Conservation (phyloP, 2,888 invertebrate genomes). For the Chaetogeoica ovagalla region DNA sequence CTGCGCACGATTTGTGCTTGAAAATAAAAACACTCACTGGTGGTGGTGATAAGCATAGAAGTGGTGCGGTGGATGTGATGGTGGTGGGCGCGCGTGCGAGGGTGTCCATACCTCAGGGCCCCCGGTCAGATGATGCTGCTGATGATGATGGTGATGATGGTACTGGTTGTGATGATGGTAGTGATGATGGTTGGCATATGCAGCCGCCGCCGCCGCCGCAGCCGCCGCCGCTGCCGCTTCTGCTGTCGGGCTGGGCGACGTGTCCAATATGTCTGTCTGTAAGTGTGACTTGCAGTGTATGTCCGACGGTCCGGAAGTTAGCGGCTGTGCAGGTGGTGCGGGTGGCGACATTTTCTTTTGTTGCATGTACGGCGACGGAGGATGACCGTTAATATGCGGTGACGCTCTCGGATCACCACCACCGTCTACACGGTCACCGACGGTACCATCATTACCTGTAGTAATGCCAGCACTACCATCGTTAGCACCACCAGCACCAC, state of each 20-base stretch:
- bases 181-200: constrained; percentile 37
- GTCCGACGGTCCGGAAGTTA: constrained; percentile 57
- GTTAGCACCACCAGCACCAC: constrained; percentile 60
- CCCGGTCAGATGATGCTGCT: constrained; percentile 58
- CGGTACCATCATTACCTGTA: constrained; percentile 60
- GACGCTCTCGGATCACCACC: constrained; percentile 55
- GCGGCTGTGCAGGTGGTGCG: constrained; percentile 20
- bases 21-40: constrained; percentile 53
- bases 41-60: constrained; percentile 68
- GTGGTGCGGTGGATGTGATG: constrained; percentile 69
- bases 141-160: constrained; percentile 59
- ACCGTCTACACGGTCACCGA: constrained; percentile 63
- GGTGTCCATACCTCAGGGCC: constrained; percentile 67
- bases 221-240: neutral
- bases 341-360: constrained; percentile 55
- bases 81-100: constrained; percentile 67
- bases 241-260: constrained; percentile 58
- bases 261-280: constrained; percentile 62
- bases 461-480: constrained; percentile 64
- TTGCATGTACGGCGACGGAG: constrained; percentile 52
- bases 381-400: constrained; percentile 55
- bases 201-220: neutral
- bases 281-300: constrained; percentile 61
- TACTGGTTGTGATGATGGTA: constrained; percentile 38
- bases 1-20: constrained; percentile 36